phyloP scores from a whole-genome alignment of 2,113 vertebrate species.

The Melanerpes aurifrons region DNA sequence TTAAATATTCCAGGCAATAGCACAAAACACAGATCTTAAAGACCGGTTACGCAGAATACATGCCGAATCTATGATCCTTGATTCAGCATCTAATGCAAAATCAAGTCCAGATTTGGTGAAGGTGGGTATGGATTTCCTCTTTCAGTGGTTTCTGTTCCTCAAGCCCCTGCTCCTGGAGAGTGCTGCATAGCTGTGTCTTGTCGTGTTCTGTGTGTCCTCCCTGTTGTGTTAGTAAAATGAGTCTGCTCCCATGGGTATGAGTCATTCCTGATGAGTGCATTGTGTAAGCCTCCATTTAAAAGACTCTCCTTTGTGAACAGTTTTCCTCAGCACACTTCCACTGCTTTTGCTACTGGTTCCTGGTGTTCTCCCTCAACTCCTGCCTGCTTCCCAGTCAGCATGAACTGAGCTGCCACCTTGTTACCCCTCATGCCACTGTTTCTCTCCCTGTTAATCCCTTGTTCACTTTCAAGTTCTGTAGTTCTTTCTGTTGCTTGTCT shows the following conservation, averaged over 20 bases:
- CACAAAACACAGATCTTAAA: slow-evolving; percentile 96
- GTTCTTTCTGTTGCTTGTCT: background rate
- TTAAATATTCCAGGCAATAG: slow-evolving; percentile 90
- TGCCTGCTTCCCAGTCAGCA: background rate
- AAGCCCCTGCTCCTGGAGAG: background rate
- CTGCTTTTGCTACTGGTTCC: background rate
- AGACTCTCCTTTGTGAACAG: background rate
- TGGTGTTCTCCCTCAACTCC: background rate
- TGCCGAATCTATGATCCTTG: slow-evolving; percentile 90
- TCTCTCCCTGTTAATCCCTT: background rate
- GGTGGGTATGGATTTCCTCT: slow-evolving; percentile 87
- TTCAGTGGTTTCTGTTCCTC: background rate
- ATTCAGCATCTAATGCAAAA: slow-evolving; percentile 85
- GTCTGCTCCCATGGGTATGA: background rate
- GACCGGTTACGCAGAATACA: slow-evolving; percentile 97
- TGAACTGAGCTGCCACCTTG: background rate
- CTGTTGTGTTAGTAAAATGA: slow-evolving; percentile 4
- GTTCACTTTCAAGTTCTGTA: background rate
- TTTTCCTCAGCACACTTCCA: background rate
- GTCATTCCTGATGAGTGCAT: background rate
- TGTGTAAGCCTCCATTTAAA: background rate
- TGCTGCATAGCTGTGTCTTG: background rate
- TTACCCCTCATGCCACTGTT: background rate
- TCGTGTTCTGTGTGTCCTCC: background rate
- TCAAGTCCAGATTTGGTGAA: slow-evolving; percentile 85